These are phyloP conservation scores for Synanthedon formicaeformis DNA, from an alignment of 2,888 invertebrate genomes.

Conservation along the genomic window DNA sequence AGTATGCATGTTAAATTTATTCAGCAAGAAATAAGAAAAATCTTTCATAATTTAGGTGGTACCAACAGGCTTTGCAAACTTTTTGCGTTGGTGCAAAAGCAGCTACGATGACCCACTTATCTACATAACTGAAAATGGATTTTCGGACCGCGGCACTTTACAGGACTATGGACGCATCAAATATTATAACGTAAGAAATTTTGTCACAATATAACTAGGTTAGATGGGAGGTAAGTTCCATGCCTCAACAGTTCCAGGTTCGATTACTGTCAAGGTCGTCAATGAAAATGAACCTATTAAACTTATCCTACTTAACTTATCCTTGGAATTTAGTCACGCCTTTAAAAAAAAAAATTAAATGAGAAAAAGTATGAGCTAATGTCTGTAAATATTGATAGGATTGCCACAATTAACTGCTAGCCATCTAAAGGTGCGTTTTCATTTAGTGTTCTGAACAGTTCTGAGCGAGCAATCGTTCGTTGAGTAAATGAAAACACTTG, in stretches of 20 bases:
- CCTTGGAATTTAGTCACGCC: too few species aligned
- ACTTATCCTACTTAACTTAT: too few species aligned
- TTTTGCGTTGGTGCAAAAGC: slow-evolving; percentile 70
- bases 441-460: too few species aligned
- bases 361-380: too few species aligned
- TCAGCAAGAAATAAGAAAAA: background rate
- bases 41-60: slow-evolving; percentile 41
- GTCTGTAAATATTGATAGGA: background rate
- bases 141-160: slow-evolving; percentile 59
- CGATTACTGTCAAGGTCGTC: too few species aligned
- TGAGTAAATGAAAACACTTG: too few species aligned
- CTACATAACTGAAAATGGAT: slow-evolving; percentile 73
- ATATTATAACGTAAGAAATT: slow-evolving; percentile 54
- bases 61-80: slow-evolving; percentile 71
- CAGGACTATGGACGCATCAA: slow-evolving; percentile 63
- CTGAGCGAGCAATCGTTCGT: too few species aligned
- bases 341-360: too few species aligned
- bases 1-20: background rate
- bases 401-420: background rate
- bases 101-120: slow-evolving; percentile 70
- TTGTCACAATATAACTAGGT: background rate
- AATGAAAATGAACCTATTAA: too few species aligned
- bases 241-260: too few species aligned
- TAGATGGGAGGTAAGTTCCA: too few species aligned
- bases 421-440: too few species aligned